Evolutionary conservation across 2,888 invertebrate species (phyloP).

Genomic region (Homarus gammarus): DNA sequence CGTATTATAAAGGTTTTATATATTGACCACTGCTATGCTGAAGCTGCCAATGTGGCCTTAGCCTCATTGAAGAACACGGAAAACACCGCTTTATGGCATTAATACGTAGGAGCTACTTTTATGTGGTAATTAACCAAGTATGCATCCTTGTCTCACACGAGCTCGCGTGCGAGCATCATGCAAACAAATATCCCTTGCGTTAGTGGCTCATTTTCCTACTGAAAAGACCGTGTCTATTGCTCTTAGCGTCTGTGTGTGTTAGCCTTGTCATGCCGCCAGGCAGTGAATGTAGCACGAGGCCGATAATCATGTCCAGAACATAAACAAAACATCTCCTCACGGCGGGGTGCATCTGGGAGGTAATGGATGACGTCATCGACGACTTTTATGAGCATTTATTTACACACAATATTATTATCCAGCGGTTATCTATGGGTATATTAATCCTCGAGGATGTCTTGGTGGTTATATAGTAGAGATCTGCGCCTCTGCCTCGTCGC

Average conservation of each 20-base stretch:
- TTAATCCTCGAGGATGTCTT: background rate
- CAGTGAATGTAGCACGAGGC: conserved; percentile 48
- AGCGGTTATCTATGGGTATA: background rate
- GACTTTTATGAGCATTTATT: background rate
- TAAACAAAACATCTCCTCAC: conserved; percentile 52
- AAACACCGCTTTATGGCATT: background rate
- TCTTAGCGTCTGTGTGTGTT: background rate
- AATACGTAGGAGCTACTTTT: background rate
- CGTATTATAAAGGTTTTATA: background rate
- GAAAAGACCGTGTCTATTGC: background rate
- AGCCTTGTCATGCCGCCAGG: background rate
- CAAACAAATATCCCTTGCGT: background rate
- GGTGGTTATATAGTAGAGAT: too few relatives aligned
- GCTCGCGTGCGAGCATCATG: background rate
- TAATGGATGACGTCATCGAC: background rate
- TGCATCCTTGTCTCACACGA: conserved; percentile 2
- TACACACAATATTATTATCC: background rate
- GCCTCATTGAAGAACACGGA: background rate
- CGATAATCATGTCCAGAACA: conserved; percentile 50
- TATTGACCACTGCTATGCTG: background rate
- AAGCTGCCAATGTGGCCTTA: conserved; percentile 16
- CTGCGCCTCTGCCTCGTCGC: too few relatives aligned
- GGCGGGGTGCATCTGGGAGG: conserved; percentile 10
- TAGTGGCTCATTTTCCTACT: too few relatives aligned
- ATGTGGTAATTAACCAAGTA: background rate